phyloP scores from a whole-genome alignment of 2,113 vertebrate species.

The Dolichallabes microphthalmus region DNA sequence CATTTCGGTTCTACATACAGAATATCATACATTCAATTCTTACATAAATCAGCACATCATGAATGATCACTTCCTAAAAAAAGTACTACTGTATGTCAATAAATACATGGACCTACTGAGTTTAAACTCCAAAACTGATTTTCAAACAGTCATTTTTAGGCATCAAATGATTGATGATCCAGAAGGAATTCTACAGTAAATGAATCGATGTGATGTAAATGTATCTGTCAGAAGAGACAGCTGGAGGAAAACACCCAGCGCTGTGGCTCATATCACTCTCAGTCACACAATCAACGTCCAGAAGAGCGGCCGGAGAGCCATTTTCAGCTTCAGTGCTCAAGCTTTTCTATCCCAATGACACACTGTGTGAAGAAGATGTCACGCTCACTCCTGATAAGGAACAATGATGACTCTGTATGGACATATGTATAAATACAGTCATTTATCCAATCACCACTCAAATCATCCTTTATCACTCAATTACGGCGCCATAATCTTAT shows the following conservation, averaged over 20 bases:
- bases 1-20: background rate
- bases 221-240: conserved; percentile 41
- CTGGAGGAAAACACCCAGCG: conserved; percentile 24
- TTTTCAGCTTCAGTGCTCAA: conserved; percentile 52
- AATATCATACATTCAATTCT: no score
- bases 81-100: background rate
- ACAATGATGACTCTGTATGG: conserved; percentile 44
- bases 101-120: background rate
- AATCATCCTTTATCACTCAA: conserved; percentile 31
- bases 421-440: conserved; percentile 42
- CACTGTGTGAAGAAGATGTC: conserved; percentile 12
- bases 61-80: background rate
- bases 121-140: background rate
- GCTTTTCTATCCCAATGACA: conserved; percentile 15
- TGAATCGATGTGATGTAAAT: conserved; percentile 39
- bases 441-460: conserved; percentile 36
- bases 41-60: background rate
- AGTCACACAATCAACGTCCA: conserved; percentile 39
- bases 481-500: conserved; percentile 37
- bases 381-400: background rate
- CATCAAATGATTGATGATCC: conserved; percentile 41
- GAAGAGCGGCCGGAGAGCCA: conserved; percentile 17
- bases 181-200: conserved; percentile 47
- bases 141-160: background rate
- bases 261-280: conserved; percentile 20